Evolutionary conservation across 2,113 vertebrate species (phyloP).

Genomic region (Lasiurus cinereus): DNA sequence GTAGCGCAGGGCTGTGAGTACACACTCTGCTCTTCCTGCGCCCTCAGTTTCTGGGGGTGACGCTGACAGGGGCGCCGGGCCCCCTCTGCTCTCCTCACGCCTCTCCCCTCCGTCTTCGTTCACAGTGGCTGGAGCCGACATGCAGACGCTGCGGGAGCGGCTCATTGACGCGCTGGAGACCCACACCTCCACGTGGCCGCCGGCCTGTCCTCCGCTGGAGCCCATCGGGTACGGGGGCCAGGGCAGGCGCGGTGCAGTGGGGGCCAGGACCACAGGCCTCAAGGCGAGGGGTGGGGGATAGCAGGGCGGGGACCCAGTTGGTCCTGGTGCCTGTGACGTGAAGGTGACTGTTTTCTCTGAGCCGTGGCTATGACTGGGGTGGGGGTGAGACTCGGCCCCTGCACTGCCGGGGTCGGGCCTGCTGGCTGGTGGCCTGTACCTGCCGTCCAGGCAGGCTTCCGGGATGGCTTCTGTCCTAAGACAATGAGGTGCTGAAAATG

Average conservation of each 20-base stretch:
- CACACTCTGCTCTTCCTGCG: accelerated
- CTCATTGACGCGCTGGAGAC: conserved; percentile 91
- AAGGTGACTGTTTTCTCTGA: neutral
- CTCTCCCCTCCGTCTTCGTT: neutral
- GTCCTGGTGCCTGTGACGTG: neutral
- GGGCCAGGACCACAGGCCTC: neutral
- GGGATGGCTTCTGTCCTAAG: neutral
- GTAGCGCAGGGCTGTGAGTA: neutral
- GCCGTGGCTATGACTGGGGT: neutral
- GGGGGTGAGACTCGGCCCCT: neutral
- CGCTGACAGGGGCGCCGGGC: neutral
- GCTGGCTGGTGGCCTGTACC: neutral
- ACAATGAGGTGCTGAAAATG: neutral
- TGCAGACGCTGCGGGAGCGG: conserved; percentile 85
- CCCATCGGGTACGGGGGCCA: conserved; percentile 88
- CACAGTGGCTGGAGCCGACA: conserved; percentile 77
- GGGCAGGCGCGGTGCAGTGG: neutral
- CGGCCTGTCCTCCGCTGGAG: conserved; percentile 92
- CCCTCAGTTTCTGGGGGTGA: neutral
- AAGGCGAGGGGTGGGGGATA: neutral
- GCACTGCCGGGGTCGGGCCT: neutral
- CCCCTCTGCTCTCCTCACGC: neutral
- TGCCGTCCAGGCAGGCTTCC: neutral
- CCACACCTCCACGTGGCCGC: conserved; percentile 89
- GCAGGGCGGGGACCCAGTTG: too few relatives aligned